These are phyloP conservation scores for Anaspis maculata DNA, from an alignment of 2,888 invertebrate species.

Conservation along the genomic window DNA sequence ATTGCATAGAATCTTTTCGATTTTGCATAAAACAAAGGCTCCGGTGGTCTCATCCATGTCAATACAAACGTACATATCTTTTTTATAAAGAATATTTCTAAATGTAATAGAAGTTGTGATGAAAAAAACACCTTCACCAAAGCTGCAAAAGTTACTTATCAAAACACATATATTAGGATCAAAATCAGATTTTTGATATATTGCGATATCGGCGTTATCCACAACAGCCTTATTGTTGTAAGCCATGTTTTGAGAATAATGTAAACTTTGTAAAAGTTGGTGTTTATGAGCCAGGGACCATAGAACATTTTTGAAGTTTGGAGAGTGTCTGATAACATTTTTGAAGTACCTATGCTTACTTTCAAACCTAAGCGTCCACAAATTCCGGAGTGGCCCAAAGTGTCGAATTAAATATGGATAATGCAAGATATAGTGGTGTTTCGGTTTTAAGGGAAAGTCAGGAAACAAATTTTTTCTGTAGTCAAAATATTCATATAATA, in stretches of 20 bases:
- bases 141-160: too few relatives aligned
- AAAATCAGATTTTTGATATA: too few relatives aligned
- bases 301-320: conserved; percentile 14
- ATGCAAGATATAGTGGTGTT: conserved; percentile 22
- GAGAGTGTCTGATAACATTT: conserved; percentile 7
- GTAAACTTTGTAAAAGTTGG: conserved; percentile 10
- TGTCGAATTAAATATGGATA: conserved; percentile 17
- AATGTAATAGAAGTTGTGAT: background rate
- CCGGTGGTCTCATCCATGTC: background rate
- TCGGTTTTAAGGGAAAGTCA: conserved; percentile 13
- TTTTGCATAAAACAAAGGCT: background rate
- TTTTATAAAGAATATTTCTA: too few relatives aligned
- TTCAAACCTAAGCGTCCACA: conserved; percentile 20
- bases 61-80: conserved; percentile 4
- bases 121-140: too few relatives aligned
- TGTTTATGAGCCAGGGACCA: conserved; percentile 9
- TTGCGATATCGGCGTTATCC: too few relatives aligned
- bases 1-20: conserved; percentile 4
- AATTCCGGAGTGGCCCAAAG: conserved; percentile 16
- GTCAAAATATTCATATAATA: background rate
- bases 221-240: background rate
- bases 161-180: too few relatives aligned
- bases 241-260: background rate
- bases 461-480: conserved; percentile 3
- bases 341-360: conserved; percentile 18